A percentile compares a stretch with the other conserved stretches of the same genome.
phyloP scores from a whole-genome alignment of 1,140 invertebrate species.

The Adoxophyes honmai region DNA sequence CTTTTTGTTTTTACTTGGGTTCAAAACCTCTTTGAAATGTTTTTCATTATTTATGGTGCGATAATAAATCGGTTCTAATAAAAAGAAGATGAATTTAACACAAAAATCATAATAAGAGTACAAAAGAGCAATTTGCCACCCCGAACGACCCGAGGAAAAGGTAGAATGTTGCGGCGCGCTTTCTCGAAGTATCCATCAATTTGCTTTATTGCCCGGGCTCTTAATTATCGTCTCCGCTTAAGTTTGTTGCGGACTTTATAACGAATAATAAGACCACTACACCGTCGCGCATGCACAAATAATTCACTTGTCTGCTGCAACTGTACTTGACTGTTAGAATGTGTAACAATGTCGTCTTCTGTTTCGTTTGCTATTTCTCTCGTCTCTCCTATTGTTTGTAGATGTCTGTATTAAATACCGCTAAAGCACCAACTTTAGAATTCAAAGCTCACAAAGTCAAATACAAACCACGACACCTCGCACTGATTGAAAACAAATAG shows the following conservation, averaged over 20 bases:
- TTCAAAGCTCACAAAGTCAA: constrained; percentile 17
- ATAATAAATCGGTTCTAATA: not conserved
- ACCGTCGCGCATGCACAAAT: constrained; percentile 28
- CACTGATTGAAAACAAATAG: constrained; percentile 16
- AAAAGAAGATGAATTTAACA: not conserved
- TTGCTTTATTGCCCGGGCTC: constrained; percentile 7
- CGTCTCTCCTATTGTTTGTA: constrained; percentile 24
- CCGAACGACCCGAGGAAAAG: not conserved
- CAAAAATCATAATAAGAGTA: not conserved
- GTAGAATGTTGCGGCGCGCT: constrained; percentile 10
- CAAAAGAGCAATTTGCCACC: not conserved
- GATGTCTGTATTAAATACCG: not conserved
- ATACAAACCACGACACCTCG: constrained; percentile 6
- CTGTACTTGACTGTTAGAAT: constrained; percentile 38
- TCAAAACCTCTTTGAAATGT: no score
- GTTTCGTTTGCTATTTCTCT: constrained; percentile 37
- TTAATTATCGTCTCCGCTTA: constrained; percentile 18
- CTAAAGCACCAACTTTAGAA: constrained; percentile 10
- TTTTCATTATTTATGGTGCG: no score
- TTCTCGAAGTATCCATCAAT: constrained; percentile 10
- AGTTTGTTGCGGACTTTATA: constrained; percentile 14
- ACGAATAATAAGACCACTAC: constrained; percentile 8
- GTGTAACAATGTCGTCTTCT: constrained; percentile 32
- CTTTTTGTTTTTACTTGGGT: no score
- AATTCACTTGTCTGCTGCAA: constrained; percentile 34